A percentile compares a stretch with the other conserved stretches of the same genome.
These are phyloP conservation scores for Drosophila robusta DNA, from an alignment of 2,888 invertebrate species.

Conservation along the genomic window DNA sequence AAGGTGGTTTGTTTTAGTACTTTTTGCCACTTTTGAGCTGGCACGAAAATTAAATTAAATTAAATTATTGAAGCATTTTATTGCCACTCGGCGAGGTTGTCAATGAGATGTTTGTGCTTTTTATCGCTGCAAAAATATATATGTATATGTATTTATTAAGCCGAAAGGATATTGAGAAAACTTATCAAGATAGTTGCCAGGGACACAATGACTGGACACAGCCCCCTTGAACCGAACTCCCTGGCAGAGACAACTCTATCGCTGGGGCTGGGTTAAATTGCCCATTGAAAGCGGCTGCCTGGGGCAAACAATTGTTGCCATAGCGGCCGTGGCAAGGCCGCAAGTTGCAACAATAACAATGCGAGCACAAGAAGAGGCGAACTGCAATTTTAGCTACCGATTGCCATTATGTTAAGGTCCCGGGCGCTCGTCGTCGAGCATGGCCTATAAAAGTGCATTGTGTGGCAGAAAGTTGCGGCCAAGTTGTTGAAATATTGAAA, in stretches of 20 bases:
- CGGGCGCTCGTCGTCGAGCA: conserved; percentile 40
- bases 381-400: conserved; percentile 58
- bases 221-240: not conserved
- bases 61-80: conserved; percentile 72
- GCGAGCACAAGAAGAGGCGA: conserved; percentile 11
- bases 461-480: conserved; percentile 51
- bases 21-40: conserved; percentile 21
- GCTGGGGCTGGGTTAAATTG: conserved; percentile 64
- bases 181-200: conserved; percentile 68
- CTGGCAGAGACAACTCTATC: conserved; percentile 56
- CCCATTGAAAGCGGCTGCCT: conserved; percentile 72
- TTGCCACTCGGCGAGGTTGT: conserved; percentile 30
- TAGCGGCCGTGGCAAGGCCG: conserved; percentile 53
- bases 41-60: conserved; percentile 61
- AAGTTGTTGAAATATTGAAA: conserved; percentile 56
- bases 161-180: conserved; percentile 67
- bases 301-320: conserved; percentile 72
- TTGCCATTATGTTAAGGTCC: conserved; percentile 61
- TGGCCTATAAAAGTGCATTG: conserved; percentile 68
- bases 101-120: conserved; percentile 52
- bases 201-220: conserved; percentile 24
- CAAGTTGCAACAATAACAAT: conserved; percentile 43
- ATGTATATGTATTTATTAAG: conserved; percentile 59
- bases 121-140: conserved; percentile 36
- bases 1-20: conserved; percentile 2